phyloP scores from a whole-genome alignment of 2,113 vertebrate genomes.

The Dasyprocta punctata region DNA sequence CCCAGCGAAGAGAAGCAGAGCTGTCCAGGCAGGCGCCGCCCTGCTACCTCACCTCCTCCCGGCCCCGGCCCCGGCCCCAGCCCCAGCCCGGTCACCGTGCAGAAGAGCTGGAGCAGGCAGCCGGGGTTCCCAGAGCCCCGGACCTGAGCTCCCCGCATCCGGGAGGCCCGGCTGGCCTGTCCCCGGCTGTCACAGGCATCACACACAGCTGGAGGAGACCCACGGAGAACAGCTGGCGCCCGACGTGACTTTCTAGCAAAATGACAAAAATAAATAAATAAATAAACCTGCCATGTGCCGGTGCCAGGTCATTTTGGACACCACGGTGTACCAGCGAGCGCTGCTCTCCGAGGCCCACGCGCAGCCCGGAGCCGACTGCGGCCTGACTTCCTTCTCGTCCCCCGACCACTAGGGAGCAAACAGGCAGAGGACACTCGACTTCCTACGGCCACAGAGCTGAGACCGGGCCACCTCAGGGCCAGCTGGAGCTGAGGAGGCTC shows the following conservation, averaged over 20 bases:
- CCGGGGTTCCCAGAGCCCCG: no score
- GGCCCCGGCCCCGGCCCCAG: not conserved
- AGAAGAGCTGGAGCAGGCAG: not conserved
- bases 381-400: slow-evolving; percentile 81
- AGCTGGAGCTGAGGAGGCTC: slow-evolving; percentile 38
- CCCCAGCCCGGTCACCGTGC: not conserved
- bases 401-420: slow-evolving; percentile 77
- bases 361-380: not conserved
- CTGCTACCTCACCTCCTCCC: not conserved
- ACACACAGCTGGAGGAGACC: not conserved
- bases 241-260: not conserved
- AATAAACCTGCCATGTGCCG: no score
- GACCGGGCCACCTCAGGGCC: not conserved
- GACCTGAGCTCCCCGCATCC: rapidly evolving
- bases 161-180: not conserved
- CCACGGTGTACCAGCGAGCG: not conserved
- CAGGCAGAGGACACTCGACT: slow-evolving; percentile 64
- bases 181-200: not conserved
- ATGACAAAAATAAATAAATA: not conserved
- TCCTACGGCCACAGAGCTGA: slow-evolving; percentile 73
- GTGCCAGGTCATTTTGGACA: not conserved
- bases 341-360: slow-evolving; percentile 41
- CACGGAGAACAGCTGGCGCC: not conserved
- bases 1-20: not conserved
- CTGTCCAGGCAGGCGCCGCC: not conserved